Conservation (phyloP, 2,113 vertebrate genomes). For the Electrona antarctica region DNA sequence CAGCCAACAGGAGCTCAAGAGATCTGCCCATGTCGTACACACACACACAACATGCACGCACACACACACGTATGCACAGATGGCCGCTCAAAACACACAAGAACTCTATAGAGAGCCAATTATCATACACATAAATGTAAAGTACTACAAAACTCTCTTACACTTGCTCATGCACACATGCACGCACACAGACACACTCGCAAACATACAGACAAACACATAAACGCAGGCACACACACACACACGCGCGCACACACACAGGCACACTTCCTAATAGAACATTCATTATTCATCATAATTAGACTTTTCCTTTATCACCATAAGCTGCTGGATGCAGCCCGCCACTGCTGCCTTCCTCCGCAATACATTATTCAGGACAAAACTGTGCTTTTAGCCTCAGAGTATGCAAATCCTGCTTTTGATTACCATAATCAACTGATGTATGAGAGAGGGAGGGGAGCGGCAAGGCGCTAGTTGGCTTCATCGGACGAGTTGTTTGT, state of each 20-base stretch:
- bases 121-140: too few relatives aligned
- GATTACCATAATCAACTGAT: slow-evolving; percentile 77
- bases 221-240: not conserved
- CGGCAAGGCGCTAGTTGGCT: slow-evolving; percentile 14
- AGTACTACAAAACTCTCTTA: too few relatives aligned
- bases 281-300: slow-evolving; percentile 75
- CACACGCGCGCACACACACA: not conserved
- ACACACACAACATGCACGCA: too few relatives aligned
- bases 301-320: slow-evolving; percentile 68
- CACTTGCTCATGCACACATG: too few relatives aligned
- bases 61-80: not conserved
- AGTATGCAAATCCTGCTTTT: slow-evolving; percentile 76
- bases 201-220: not conserved
- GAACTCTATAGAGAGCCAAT: too few relatives aligned
- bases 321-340: slow-evolving; percentile 63
- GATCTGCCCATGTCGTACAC: too few relatives aligned
- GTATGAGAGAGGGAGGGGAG: slow-evolving; percentile 27
- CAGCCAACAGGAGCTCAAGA: too few relatives aligned
- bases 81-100: too few relatives aligned
- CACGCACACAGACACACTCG: too few relatives aligned
- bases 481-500: slow-evolving; percentile 49
- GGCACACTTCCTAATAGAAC: slow-evolving; percentile 45
- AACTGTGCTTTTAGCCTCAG: slow-evolving; percentile 69
- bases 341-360: slow-evolving; percentile 60
- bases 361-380: slow-evolving; percentile 76